Conservation (phyloP, 2,113 vertebrate genomes). For the Pica pica region DNA sequence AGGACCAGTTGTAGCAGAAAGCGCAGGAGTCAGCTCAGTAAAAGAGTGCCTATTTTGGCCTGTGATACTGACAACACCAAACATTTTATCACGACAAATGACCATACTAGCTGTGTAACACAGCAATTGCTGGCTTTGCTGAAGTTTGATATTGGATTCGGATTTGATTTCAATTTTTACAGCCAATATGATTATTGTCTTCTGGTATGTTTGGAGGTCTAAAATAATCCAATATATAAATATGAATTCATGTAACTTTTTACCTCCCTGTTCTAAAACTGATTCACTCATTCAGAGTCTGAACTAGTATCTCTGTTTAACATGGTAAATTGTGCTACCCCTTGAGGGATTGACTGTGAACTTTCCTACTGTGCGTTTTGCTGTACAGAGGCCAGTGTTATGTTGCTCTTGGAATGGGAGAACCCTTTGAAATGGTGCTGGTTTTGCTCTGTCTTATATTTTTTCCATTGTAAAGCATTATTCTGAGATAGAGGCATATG, state of each 20-base stretch:
- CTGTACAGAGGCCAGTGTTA: fast-evolving
- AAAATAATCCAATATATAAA: not conserved
- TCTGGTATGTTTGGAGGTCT: not conserved
- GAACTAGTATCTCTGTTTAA: not conserved
- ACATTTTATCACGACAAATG: not conserved
- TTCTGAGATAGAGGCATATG: not conserved
- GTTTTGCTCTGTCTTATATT: not conserved
- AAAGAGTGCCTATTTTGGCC: not conserved
- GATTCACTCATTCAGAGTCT: not conserved
- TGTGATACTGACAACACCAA: not conserved
- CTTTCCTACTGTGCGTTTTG: not conserved
- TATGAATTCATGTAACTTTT: not conserved
- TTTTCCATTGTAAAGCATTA: not conserved
- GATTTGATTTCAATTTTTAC: not conserved
- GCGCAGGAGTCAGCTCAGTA: not conserved
- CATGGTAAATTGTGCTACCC: not conserved
- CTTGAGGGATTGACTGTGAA: not conserved
- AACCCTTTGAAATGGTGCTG: not conserved
- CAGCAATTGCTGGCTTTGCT: not conserved
- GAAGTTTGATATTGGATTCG: not conserved
- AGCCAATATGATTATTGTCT: not conserved
- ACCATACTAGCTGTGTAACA: not conserved
- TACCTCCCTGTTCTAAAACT: not conserved
- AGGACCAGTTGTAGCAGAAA: not conserved
- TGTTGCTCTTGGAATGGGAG: fast-evolving